Base-by-base conservation (phyloP, 2,113 vertebrate genomes). In the Myotis davidii region DNA sequence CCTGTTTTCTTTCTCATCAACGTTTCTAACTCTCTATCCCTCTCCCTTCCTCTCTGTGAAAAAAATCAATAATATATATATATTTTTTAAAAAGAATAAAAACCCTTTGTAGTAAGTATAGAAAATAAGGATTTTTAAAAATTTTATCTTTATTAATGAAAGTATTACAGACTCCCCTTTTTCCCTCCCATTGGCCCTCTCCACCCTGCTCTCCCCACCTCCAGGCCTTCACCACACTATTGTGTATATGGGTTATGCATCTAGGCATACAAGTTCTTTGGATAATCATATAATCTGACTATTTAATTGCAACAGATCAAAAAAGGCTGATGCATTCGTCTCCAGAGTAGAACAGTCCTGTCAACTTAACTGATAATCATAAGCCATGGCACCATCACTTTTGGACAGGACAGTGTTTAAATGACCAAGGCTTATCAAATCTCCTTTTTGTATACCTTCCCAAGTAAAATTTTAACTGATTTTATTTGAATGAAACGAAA, bases 401-500 rank as follows among this genome's bases (percentile, higher is more conserved):
- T 48, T 65, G 34, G 50, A 84, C 0, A 37, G 54, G 74, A 50
- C 12, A 74, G 20, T 45, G 37, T 9, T 70, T 45, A n/a, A 74
- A 69, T 42, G 32, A n/a, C 76, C 72, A 85, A 4, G 67, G 34
- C 42, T 56, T 67, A 25, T 48, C 73, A 79, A 21, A 12, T 56
- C 69, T 91, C 13, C 32, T 54, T 50, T 91, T 18, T 87, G 7
- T 23, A 54, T 34, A 32, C 20, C 64, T 90, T 65, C 37, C 79
- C 9, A 45, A 56, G 12, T 79, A 92, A 94, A 76, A 72, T 67
- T 65, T 82, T 73, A 91, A 79, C 65, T 86, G 72, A 61, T 9
- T 85, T 90, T 92, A 83, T 79, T 20, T 90, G 11, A 90, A 76
- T 87, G 84, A 65, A 92, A 64, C 78, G 34, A 89, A 93, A 91